A percentile compares a stretch with the other conserved stretches of the same genome.
Evolutionary conservation across 2,797 vertebrate genomes (phyloP).

Genomic region (Pelochelys cantorii): DNA sequence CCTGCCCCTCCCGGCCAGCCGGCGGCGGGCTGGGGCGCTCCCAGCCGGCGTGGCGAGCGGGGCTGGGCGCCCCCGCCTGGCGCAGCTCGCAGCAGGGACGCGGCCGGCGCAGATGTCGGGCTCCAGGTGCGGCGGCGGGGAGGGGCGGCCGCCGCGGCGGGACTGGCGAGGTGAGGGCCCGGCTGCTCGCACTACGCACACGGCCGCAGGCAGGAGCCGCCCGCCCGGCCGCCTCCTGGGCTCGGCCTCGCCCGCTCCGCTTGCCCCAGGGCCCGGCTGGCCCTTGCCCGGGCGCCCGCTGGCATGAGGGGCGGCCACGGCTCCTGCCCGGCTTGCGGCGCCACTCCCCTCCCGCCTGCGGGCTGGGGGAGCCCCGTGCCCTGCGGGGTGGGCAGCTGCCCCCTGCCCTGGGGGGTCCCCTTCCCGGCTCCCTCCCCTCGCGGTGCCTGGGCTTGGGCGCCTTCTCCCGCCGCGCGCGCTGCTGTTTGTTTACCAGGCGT

Average conservation of each 20-base stretch:
- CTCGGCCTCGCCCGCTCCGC: neutral
- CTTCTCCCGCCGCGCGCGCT: neutral
- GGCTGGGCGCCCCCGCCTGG: neutral
- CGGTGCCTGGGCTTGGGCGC: neutral
- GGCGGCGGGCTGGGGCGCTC: neutral
- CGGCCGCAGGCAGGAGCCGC: neutral
- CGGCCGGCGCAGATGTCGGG: slow-evolving; percentile 17
- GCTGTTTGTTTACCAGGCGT: neutral
- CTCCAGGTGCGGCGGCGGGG: neutral
- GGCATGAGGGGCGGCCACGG: too few species aligned
- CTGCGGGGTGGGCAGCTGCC: neutral
- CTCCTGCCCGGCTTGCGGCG: too few species aligned
- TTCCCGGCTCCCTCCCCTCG: too few species aligned
- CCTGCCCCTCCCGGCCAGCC: neutral
- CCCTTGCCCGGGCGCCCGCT: neutral
- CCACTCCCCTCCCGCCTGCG: too few species aligned
- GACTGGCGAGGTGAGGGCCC: slow-evolving; percentile 15
- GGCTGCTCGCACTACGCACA: neutral
- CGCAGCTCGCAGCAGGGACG: neutral
- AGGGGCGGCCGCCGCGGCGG: neutral
- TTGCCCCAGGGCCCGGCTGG: too few species aligned
- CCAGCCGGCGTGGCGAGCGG: neutral
- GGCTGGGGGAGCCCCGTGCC: too few species aligned
- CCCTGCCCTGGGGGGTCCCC: neutral
- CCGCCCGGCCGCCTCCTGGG: too few species aligned